A percentile compares a stretch with the other conserved stretches of the same genome.
Conservation (phyloP, 2,888 invertebrate species). For the Philonicus albiceps region DNA sequence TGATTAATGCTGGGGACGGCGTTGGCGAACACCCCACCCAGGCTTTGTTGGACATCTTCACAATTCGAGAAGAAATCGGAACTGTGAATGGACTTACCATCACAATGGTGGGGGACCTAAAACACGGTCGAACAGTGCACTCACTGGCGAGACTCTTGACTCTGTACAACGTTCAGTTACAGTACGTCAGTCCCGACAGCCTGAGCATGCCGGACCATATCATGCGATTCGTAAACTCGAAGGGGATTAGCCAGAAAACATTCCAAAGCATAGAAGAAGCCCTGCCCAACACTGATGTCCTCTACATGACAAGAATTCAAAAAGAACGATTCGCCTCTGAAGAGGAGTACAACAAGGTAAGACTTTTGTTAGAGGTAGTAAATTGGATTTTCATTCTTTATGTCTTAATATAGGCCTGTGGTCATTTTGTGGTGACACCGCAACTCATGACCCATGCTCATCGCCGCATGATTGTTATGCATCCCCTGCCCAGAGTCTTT, state of each 20-base stretch:
- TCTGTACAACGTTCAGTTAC: constrained; percentile 89
- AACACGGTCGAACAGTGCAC: constrained; percentile 97
- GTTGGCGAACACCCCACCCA: constrained; percentile 98
- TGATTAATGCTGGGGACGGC: constrained; percentile 99
- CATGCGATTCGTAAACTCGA: constrained; percentile 77
- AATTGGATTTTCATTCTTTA: constrained; percentile 10
- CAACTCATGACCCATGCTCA: constrained; percentile 95
- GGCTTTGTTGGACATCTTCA: constrained; percentile 95
- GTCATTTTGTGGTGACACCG: constrained; percentile 90
- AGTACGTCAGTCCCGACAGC: constrained; percentile 87
- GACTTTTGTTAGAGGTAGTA: constrained; percentile 4
- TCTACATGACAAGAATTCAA: constrained; percentile 99
- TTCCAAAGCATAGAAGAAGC: constrained; percentile 82
- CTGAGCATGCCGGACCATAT: constrained; percentile 93
- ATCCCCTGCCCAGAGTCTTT: constrained; percentile 92
- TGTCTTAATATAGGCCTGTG: constrained; percentile 76
- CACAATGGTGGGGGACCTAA: constrained; percentile 97
- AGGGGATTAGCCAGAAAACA: constrained; percentile 75
- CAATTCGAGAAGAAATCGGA: constrained; percentile 98
- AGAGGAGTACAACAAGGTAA: constrained; percentile 86
- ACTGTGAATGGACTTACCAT: constrained; percentile 97
- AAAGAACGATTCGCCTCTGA: constrained; percentile 85
- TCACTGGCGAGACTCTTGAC: constrained; percentile 93
- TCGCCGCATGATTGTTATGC: constrained; percentile 94
- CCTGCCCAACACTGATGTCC: constrained; percentile 91